These are phyloP conservation scores for Andrena fulva DNA, from an alignment of 2,888 invertebrate species.

Conservation along the genomic window DNA sequence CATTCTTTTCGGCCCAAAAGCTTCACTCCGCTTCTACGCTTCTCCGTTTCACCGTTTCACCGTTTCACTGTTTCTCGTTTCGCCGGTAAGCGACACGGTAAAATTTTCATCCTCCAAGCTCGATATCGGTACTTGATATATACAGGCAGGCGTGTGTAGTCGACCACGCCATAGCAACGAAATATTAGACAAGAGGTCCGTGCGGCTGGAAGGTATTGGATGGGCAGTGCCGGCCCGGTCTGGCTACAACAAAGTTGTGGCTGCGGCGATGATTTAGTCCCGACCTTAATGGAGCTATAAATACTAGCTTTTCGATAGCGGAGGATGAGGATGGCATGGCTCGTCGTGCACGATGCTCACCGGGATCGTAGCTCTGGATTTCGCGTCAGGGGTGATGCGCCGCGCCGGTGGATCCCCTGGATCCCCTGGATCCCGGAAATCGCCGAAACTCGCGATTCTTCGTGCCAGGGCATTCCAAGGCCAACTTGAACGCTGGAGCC, in stretches of 20 bases:
- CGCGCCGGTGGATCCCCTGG: neutral
- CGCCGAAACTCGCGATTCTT: neutral
- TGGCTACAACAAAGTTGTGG: slow-evolving; percentile 85
- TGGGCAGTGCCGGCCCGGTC: slow-evolving; percentile 74
- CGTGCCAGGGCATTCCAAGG: neutral
- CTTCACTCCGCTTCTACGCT: neutral
- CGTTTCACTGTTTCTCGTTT: slow-evolving; percentile 47
- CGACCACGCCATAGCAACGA: slow-evolving; percentile 77
- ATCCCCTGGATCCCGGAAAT: slow-evolving; percentile 2
- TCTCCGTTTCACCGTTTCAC: slow-evolving; percentile 33
- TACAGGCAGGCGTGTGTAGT: slow-evolving; percentile 76
- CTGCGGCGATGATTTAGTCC: slow-evolving; percentile 87
- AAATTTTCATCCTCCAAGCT: slow-evolving; percentile 70
- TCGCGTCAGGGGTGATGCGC: slow-evolving; percentile 40
- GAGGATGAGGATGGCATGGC: slow-evolving; percentile 75
- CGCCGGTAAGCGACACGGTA: slow-evolving; percentile 54
- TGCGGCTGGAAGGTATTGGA: slow-evolving; percentile 79
- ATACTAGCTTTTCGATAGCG: slow-evolving; percentile 87
- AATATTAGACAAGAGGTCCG: slow-evolving; percentile 83
- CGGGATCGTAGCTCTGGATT: slow-evolving; percentile 67
- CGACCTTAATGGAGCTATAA: slow-evolving; percentile 88
- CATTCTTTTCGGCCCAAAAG: neutral
- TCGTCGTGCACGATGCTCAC: slow-evolving; percentile 61
- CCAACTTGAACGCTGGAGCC: no score
- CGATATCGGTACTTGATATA: slow-evolving; percentile 76